Base-by-base conservation (phyloP, 2,888 invertebrate species). In the Drosophila neoperkinsi region DNA sequence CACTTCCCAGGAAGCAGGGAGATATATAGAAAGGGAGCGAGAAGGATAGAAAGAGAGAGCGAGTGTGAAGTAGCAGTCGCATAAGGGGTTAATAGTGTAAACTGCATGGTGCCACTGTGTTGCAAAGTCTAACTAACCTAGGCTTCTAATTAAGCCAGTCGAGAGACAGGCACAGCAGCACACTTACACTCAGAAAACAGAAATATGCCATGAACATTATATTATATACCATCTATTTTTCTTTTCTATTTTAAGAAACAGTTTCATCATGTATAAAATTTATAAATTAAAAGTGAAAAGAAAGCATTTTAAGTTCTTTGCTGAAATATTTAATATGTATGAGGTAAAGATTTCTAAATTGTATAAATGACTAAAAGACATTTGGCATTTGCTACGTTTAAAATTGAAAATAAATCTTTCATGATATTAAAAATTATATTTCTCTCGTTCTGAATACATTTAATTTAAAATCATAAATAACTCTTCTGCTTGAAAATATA, bases 71-170 rank as follows among this genome's bases (percentile, higher is more conserved):
- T 30, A 31, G 76, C 64, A 60, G 53, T 52, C 56, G 89, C 90
- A 84, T 79, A 86, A 86, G 84, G 90, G 85, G 85, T 86, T 86
- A 86, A 86, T 86, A 86, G 85, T 86, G 85, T 91, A 86, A 87
- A 90, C 88, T 86, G 88, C 88, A 83, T 76, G 72, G 84, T 80
- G 80, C 81, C 77, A 80, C 84, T 82, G 77, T 75, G 79, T 81
- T 70, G 65, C 66, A 65, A 67, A 72, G 38, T 81, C 79, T 83
- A 83, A 81, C 81, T 84, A 81, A 81, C 82, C 82, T 82, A 82
- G 79, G 77, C 84, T 89, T 85, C 85, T 85, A 85, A 85, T 85
- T 85, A 85, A 85, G 85, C 75, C 51, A 61, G 73, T 67, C 67
- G 78, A 71, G 41, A 43, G n/a, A 62, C 59, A 65, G 57, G 31